Evolutionary conservation across 2,888 invertebrate genomes (phyloP).

Genomic region (Sylvicola cinctus): DNA sequence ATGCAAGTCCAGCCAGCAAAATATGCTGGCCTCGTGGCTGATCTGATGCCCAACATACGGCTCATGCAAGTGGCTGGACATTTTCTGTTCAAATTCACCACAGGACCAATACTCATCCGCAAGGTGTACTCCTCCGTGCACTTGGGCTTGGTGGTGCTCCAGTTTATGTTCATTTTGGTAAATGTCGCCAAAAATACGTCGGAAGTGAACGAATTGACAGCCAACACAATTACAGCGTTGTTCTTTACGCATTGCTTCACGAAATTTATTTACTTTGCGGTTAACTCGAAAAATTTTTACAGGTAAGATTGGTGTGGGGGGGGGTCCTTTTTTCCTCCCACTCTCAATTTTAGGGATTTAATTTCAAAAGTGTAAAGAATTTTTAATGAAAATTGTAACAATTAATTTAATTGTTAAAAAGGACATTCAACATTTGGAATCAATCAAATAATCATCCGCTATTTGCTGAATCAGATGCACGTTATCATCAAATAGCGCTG

Average conservation of each 20-base stretch:
- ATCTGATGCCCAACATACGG: constrained; percentile 63
- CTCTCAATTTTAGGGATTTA: no score
- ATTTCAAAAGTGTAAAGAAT: no score
- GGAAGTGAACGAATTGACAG: constrained; percentile 51
- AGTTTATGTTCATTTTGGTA: constrained; percentile 38
- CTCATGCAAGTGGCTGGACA: constrained; percentile 59
- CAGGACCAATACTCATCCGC: constrained; percentile 36
- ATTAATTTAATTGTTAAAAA: no score
- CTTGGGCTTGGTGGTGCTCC: constrained; percentile 36
- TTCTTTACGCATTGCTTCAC: constrained; percentile 62
- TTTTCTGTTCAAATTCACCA: constrained; percentile 58
- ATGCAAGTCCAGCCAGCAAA: constrained; percentile 17
- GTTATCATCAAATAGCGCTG: constrained; percentile 51
- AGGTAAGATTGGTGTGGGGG: constrained; percentile 26
- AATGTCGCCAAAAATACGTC: constrained; percentile 52
- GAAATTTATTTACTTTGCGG: constrained; percentile 51
- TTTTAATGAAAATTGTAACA: no score
- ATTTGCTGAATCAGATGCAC: constrained; percentile 62
- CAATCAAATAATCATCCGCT: constrained; percentile 66
- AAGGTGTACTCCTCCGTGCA: constrained; percentile 38
- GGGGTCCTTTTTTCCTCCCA: no score
- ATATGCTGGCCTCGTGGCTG: constrained; percentile 51
- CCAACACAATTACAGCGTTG: constrained; percentile 62
- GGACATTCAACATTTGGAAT: constrained; percentile 66
- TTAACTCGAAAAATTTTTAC: constrained; percentile 53